Evolutionary conservation across 2,797 vertebrate genomes (phyloP).

Genomic region (Tokudaia tokunoshimensis): DNA sequence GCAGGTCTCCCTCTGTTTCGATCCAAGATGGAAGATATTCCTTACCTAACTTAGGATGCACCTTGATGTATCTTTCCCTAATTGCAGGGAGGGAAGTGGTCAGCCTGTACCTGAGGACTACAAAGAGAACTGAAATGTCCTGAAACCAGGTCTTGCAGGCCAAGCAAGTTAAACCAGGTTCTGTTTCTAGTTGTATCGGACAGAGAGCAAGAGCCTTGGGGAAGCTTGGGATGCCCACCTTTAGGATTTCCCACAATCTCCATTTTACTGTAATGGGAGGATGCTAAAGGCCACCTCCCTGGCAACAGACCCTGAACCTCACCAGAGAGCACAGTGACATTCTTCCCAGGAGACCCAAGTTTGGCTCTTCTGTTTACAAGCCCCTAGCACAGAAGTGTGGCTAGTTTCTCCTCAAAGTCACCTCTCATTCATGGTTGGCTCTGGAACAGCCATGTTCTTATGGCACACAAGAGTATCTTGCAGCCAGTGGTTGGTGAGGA

Average conservation of each 20-base stretch:
- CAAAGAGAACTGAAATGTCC: background rate
- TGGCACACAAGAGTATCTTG: background rate
- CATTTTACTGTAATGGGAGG: constrained; percentile 36
- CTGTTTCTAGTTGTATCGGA: background rate
- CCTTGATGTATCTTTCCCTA: background rate
- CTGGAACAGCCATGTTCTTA: background rate
- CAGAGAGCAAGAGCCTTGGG: background rate
- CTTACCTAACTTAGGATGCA: background rate
- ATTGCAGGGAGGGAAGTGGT: background rate
- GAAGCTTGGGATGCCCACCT: background rate
- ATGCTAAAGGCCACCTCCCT: constrained; percentile 10
- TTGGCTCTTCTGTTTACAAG: background rate
- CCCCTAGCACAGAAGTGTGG: background rate
- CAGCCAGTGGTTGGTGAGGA: no score
- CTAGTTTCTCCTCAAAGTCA: background rate
- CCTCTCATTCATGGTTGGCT: background rate
- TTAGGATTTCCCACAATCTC: constrained; percentile 39
- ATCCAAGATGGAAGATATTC: no score
- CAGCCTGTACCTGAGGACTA: background rate
- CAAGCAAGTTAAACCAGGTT: background rate
- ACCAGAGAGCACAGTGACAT: background rate
- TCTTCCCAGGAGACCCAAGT: background rate
- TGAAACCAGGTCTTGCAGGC: background rate
- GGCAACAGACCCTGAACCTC: constrained; percentile 16
- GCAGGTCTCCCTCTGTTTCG: background rate